Conservation (phyloP, 1,140 invertebrate species). For the Cherax quadricarinatus region DNA sequence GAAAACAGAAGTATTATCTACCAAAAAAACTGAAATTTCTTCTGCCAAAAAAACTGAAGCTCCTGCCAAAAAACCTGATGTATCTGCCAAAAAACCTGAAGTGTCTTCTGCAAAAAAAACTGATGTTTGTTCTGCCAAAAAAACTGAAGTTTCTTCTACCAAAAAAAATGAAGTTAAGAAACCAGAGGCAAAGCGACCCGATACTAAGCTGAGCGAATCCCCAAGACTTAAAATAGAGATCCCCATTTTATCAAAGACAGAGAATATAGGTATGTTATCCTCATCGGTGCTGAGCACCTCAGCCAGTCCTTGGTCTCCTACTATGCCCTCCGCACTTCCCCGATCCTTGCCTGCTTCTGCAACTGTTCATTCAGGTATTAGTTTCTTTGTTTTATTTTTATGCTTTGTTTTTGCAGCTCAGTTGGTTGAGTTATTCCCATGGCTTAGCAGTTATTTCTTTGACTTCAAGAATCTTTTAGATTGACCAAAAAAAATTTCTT, state of each 20-base stretch:
- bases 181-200: not conserved
- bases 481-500: too few species aligned
- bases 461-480: too few species aligned
- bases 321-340: slow-evolving; percentile 27
- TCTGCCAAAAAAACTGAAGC: slow-evolving; percentile 43
- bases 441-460: not conserved
- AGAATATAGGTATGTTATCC: slow-evolving; percentile 50
- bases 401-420: not conserved
- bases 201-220: slow-evolving; percentile 22
- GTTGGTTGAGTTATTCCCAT: not conserved
- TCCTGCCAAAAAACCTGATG: too few species aligned
- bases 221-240: slow-evolving; percentile 57
- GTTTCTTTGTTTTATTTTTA: slow-evolving; percentile 29
- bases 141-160: not conserved
- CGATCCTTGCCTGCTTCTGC: slow-evolving; percentile 28
- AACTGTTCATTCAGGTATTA: slow-evolving; percentile 30
- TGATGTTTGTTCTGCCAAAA: too few species aligned
- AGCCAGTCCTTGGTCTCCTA: slow-evolving; percentile 48
- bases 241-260: slow-evolving; percentile 52
- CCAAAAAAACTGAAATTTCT: too few species aligned
- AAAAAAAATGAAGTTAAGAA: slow-evolving; percentile 54
- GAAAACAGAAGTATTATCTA: too few species aligned
- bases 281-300: slow-evolving; percentile 15
- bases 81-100: too few species aligned
- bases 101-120: too few species aligned